Conservation (phyloP, 2,797 vertebrate species). For the Gobio occitaniae region DNA sequence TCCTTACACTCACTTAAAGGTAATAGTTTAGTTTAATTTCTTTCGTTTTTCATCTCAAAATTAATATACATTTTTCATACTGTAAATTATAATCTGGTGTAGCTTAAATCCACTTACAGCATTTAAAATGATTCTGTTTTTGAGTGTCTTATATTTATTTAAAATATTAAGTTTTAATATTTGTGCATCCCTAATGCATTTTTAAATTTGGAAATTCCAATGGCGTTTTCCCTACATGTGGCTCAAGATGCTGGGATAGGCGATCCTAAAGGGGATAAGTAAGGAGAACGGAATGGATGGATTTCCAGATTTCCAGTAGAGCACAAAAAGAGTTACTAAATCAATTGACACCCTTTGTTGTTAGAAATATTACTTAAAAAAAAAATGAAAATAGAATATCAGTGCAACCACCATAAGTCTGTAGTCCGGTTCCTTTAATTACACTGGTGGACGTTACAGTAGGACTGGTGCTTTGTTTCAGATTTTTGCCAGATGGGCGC, state of each 20-base stretch:
- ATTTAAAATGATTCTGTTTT: not conserved
- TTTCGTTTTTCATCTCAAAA: not conserved
- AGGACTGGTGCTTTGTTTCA: constrained; percentile 67
- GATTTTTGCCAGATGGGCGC: constrained; percentile 74
- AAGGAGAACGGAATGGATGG: not conserved
- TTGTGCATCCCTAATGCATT: not conserved
- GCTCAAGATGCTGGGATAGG: not conserved
- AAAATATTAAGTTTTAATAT: not conserved
- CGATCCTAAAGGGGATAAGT: not conserved
- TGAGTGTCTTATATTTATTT: not conserved
- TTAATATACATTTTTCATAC: not conserved
- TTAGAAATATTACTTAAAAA: not conserved
- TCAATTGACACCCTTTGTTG: too few species aligned
- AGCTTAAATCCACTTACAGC: not conserved
- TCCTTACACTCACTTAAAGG: not conserved
- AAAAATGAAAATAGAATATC: not conserved
- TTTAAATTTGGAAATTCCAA: not conserved
- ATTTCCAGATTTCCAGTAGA: not conserved
- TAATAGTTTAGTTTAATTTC: not conserved
- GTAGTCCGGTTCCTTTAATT: not conserved
- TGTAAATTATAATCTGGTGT: not conserved
- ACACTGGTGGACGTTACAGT: constrained; percentile 50
- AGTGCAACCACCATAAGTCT: not conserved
- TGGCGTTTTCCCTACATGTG: not conserved
- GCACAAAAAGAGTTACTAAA: not conserved